Evolutionary conservation across 2,888 invertebrate genomes (phyloP), one percentile per base, ranked within the genome.

Genomic region (Dryococelus australis): DNA sequence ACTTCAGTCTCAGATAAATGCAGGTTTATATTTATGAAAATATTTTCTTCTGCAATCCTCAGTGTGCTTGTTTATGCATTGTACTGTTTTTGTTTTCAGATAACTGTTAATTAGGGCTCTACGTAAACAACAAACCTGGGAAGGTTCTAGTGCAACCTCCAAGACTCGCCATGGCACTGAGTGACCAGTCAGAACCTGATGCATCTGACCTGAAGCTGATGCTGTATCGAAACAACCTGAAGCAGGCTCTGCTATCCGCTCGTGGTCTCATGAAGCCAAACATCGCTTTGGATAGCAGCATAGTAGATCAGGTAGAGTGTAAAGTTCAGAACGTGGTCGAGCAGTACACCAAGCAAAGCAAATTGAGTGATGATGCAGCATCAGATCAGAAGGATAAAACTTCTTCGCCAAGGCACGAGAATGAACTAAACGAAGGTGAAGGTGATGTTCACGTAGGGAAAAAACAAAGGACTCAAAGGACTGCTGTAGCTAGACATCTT

Each of bases 221-320:
- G 65, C 16, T 65, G n/a, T 65, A 65, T 65, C 65, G 65, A 24
- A 65, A 65, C 65, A 65, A 65, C 65, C 65, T 65, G 65, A 65
- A 65, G n/a, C 65, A 65, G n/a, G 65, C 65, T n/a, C 65, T 65
- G 65, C 65, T 65, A 20, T 65, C 65, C n/a, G 65, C 65, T 65
- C 65, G 65, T n/a, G 65, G 65, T n/a, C n/a, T 65, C 24, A 20
- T 65, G 13, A 65, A 65, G n/a, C 65, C 20, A 24, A 65, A 65
- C 20, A 65, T 8, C n/a, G 24, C 65, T n/a, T 65, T 20, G 8
- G n/a, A 24, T 20, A 20, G 24, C 24, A 8, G 65, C 24, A 47
- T 5, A 16, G 8, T n/a, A 9, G 65, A 65, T 0, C 65, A 65
- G 65, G 65, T n/a, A 0, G 65, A 65, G 65, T 16, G 65, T 8